phyloP scores from a whole-genome alignment of 2,888 invertebrate species.

The Tetrapedia diversipes region DNA sequence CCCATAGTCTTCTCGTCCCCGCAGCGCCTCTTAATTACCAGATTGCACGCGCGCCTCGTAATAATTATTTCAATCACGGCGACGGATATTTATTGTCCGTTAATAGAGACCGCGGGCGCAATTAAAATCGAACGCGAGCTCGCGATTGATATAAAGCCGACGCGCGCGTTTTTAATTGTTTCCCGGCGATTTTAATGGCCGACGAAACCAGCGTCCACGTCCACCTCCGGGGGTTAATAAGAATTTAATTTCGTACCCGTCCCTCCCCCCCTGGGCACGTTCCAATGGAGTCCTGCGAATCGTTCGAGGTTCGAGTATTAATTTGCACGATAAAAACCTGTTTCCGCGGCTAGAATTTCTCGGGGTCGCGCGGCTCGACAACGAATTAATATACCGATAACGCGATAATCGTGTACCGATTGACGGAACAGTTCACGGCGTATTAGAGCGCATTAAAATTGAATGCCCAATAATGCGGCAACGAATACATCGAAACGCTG shows the following conservation, averaged over 20 bases:
- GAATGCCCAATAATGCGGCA: not conserved
- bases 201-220: not conserved
- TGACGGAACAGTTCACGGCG: not conserved
- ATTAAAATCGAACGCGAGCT: conserved; percentile 31
- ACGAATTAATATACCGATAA: not conserved
- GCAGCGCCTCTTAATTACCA: conserved; percentile 43
- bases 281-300: too few species aligned
- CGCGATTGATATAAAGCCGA: conserved; percentile 10
- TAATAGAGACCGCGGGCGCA: conserved; percentile 24
- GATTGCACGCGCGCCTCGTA: conserved; percentile 26
- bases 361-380: too few species aligned
- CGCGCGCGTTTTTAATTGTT: conserved; percentile 37
- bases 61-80: conserved; percentile 43
- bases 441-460: not conserved
- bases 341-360: too few species aligned
- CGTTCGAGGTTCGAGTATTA: not conserved
- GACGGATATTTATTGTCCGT: conserved; percentile 22
- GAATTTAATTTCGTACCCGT: conserved; percentile 5
- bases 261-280: too few species aligned
- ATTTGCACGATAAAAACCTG: not conserved
- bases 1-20: conserved; percentile 4
- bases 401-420: not conserved
- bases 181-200: conserved; percentile 17
- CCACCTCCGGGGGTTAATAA: conserved; percentile 3
- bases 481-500: not conserved